phyloP scores from a whole-genome alignment of 2,797 vertebrate genomes.

The Lutjanus campechanus region DNA sequence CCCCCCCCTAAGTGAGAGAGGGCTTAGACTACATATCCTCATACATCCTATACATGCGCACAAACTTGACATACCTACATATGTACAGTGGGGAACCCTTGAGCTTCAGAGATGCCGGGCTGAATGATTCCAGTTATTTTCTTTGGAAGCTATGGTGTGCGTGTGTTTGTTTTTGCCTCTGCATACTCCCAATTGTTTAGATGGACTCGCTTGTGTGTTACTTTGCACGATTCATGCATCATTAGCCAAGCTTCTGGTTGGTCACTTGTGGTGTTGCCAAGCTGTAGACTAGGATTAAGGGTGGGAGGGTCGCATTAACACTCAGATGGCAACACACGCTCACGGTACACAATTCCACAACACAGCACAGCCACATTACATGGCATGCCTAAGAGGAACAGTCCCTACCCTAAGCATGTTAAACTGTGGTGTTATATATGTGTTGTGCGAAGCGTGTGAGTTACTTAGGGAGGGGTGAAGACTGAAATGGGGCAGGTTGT shows the following conservation, averaged over 20 bases:
- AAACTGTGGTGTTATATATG: conserved; percentile 75
- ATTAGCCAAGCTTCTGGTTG: conserved; percentile 76
- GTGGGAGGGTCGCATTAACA: conserved; percentile 65
- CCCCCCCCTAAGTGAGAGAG: conserved; percentile 80
- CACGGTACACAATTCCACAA: conserved; percentile 55
- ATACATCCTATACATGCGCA: conserved; percentile 86
- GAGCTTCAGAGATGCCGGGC: conserved; percentile 85
- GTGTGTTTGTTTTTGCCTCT: conserved; percentile 74
- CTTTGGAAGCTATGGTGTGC: conserved; percentile 73
- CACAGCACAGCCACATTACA: conserved; percentile 72
- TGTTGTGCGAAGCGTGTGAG: conserved; percentile 71
- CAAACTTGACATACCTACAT: conserved; percentile 88
- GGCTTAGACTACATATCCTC: conserved; percentile 86
- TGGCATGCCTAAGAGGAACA: conserved; percentile 81
- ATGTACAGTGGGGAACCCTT: conserved; percentile 91
- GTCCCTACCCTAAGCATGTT: conserved; percentile 81
- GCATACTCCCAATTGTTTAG: conserved; percentile 75
- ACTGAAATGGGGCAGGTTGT: conserved; percentile 47
- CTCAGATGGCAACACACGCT: conserved; percentile 46
- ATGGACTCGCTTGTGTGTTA: conserved; percentile 78
- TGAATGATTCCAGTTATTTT: conserved; percentile 81
- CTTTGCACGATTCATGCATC: conserved; percentile 84
- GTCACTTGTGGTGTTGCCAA: conserved; percentile 69
- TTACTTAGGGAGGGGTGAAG: conserved; percentile 65
- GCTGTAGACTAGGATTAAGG: conserved; percentile 53